phyloP scores from a whole-genome alignment of 2,113 vertebrate genomes.

The Stigmatopora argus region DNA sequence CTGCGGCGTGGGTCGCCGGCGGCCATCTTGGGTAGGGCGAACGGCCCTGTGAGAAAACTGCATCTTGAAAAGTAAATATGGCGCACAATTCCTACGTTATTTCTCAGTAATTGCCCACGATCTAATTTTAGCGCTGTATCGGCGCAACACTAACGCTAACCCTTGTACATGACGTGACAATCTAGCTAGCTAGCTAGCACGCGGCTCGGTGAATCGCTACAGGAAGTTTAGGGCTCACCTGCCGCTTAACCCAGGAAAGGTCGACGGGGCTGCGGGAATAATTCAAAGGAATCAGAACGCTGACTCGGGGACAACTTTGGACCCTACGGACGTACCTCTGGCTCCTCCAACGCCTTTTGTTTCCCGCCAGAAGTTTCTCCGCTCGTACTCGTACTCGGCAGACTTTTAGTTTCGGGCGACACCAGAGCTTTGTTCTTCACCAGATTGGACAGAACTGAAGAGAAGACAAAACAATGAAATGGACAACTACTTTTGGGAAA shows the following conservation, averaged over 20 bases:
- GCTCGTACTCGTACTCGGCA: conserved; percentile 40
- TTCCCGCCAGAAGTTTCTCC: not conserved
- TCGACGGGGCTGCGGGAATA: conserved; percentile 9
- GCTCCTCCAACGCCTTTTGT: conserved; percentile 10
- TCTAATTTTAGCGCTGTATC: no score
- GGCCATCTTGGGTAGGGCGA: no score
- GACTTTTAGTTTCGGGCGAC: conserved; percentile 29
- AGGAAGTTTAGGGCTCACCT: conserved; percentile 26
- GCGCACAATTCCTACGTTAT: no score
- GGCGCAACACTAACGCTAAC: not conserved
- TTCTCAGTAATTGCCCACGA: no score
- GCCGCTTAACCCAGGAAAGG: conserved; percentile 51
- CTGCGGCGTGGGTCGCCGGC: no score
- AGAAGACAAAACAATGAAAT: no score
- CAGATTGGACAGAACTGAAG: conserved; percentile 52
- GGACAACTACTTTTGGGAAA: no score
- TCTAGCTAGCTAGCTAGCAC: no score
- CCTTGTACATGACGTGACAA: no score
- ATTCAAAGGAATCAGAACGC: not conserved
- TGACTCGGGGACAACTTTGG: not conserved
- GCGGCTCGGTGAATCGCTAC: no score
- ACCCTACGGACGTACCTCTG: conserved; percentile 25
- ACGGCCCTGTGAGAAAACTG: no score
- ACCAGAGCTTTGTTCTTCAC: conserved; percentile 49
- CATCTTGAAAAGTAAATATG: no score